Base-by-base conservation (phyloP, 2,888 invertebrate genomes). In the Brachyptera putata region DNA sequence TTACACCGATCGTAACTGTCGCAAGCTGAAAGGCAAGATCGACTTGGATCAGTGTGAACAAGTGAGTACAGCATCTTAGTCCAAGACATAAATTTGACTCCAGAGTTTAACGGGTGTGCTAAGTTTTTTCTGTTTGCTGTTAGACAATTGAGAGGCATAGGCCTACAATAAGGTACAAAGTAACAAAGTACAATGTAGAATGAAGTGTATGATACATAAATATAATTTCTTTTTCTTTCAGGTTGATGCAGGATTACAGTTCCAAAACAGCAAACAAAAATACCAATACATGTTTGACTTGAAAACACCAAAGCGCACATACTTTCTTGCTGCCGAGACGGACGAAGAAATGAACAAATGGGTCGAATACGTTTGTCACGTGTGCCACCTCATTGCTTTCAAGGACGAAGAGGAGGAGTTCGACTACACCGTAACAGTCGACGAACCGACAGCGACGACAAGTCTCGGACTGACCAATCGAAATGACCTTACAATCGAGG, bases 11-110 rank as follows among this genome's bases (percentile, higher is more conserved):
- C 83, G 86, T 70, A 86, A 87, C 72, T 87, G 89, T 74, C 84
- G 89, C 69, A 90, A 91, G 71, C 79, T 89, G 67, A 93, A 94
- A 78, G 93, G 93, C 70, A 84, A 86, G 63, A 93, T 97, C 70
- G 91, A 96, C 80, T 81, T 97, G 71, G 95, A 95, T 79, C 89
- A 94, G 74, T 96, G 96, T 76, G 95, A 95, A 78, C 95, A 96
- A 82, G 92, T 93, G 76, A 58, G 59, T 43, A 16, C 37, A 37
- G n/a, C n/a, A n/a, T n/a, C n/a, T n/a, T n/a, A n/a, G n/a, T n/a
- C n/a, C n/a, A n/a, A n/a, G n/a, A n/a, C n/a, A n/a, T n/a, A n/a
- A n/a, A n/a, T n/a, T n/a, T n/a, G n/a, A n/a, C n/a, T n/a, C n/a
- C n/a, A n/a, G n/a, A n/a, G n/a, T n/a, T n/a, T n/a, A n/a, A n/a